These are phyloP conservation scores for Electrona antarctica DNA, from an alignment of 2,113 vertebrate genomes.

Conservation along the genomic window DNA sequence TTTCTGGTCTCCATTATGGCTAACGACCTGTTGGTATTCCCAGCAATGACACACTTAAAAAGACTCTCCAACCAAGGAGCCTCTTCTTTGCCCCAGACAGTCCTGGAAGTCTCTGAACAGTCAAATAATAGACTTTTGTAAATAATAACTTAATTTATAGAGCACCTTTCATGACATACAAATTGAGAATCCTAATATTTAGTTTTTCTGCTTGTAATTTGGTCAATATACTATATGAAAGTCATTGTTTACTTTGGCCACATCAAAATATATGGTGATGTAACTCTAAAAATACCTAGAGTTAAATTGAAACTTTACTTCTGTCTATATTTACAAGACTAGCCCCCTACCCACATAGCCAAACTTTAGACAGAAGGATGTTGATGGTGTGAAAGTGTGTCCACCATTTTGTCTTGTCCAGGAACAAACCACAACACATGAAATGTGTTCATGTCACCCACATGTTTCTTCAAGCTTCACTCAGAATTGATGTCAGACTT, in stretches of 20 bases:
- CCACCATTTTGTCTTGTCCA: constrained; percentile 9
- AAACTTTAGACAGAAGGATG: constrained; percentile 5
- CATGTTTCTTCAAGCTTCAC: neutral
- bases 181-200: neutral
- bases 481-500: neutral
- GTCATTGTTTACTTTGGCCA: neutral
- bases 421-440: neutral
- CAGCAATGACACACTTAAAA: constrained; percentile 7
- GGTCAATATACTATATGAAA: neutral
- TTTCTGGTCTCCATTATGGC: constrained; percentile 18
- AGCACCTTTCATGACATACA: neutral
- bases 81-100: constrained; percentile 12
- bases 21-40: constrained; percentile 13
- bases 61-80: neutral
- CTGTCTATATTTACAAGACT: neutral
- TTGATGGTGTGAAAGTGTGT: constrained; percentile 31
- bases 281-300: neutral
- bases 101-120: neutral
- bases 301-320: neutral
- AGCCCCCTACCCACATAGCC: neutral
- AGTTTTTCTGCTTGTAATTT: neutral
- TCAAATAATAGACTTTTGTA: neutral
- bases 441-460: neutral
- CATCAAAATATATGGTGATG: no score
- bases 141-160: neutral